These are phyloP conservation scores for Venturia canescens DNA, from an alignment of 1,140 invertebrate genomes.

Conservation along the genomic window DNA sequence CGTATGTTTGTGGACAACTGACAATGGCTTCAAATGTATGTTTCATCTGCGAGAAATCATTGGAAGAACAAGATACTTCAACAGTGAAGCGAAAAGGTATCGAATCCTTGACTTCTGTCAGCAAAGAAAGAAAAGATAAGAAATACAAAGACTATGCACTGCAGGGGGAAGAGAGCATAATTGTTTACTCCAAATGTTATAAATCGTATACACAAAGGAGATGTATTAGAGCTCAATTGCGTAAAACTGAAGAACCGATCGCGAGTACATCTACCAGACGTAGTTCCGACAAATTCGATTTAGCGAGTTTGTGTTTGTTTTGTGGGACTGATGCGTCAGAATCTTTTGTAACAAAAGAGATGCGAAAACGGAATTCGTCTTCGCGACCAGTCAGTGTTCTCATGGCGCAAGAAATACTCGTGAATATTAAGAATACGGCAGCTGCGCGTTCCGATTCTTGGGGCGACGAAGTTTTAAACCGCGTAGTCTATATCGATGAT, in stretches of 20 bases:
- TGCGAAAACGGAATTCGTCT: not conserved
- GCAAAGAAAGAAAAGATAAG: not conserved
- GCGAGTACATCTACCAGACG: not conserved
- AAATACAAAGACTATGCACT: constrained; percentile 17
- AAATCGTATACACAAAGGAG: constrained; percentile 4
- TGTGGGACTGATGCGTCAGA: constrained; percentile 27
- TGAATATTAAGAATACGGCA: not conserved
- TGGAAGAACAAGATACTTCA: constrained; percentile 10
- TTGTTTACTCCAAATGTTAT: constrained; percentile 7
- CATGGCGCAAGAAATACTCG: not conserved
- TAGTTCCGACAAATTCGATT: constrained; percentile 11
- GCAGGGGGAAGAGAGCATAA: constrained; percentile 14
- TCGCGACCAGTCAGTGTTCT: not conserved
- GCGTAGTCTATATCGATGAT: not conserved
- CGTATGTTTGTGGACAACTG: too few species aligned
- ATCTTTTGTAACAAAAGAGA: constrained; percentile 6
- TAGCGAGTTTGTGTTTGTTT: constrained; percentile 3
- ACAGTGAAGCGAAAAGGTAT: constrained; percentile 35
- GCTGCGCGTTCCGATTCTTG: not conserved
- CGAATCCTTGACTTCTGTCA: constrained; percentile 2
- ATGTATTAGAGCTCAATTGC: not conserved
- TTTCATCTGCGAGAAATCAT: constrained; percentile 27
- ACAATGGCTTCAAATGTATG: not conserved
- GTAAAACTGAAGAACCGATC: not conserved
- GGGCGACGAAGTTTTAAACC: not conserved